phyloP scores from a whole-genome alignment of 30 jellyfish, hydroid and myxozoan genomes.

The Phacellophora camtschatica region DNA sequence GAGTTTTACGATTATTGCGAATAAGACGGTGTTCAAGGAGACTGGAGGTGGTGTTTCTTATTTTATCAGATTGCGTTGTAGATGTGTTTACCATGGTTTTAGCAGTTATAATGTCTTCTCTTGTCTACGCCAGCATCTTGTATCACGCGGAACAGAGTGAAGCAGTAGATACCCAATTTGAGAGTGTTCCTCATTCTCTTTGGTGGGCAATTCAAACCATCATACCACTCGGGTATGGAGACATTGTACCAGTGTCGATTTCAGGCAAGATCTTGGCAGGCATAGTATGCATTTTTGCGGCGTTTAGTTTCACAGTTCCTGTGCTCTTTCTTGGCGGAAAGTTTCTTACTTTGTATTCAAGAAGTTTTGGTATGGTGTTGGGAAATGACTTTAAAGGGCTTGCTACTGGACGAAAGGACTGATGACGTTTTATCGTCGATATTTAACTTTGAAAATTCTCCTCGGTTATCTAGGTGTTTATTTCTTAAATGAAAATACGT shows the following conservation, averaged over 20 bases:
- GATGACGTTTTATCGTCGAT: no score
- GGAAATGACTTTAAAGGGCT: constrained; percentile 28
- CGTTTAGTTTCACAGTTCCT: constrained; percentile 77
- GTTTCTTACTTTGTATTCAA: constrained; percentile 52
- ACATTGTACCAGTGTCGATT: constrained; percentile 68
- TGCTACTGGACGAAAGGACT: background rate
- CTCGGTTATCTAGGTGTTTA: no score
- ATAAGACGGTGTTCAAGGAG: constrained; percentile 56
- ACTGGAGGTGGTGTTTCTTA: constrained; percentile 47
- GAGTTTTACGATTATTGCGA: constrained; percentile 76
- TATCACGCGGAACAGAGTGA: constrained; percentile 58
- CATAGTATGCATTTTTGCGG: constrained; percentile 69
- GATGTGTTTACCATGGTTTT: constrained; percentile 62
- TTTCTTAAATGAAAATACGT: no score
- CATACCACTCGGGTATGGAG: constrained; percentile 83
- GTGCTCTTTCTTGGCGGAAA: constrained; percentile 70
- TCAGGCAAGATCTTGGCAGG: constrained; percentile 66
- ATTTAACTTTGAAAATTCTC: no score
- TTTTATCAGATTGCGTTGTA: constrained; percentile 51
- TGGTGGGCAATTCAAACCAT: constrained; percentile 91
- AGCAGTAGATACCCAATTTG: constrained; percentile 42
- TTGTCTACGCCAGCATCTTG: constrained; percentile 54
- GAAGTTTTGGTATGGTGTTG: constrained; percentile 36
- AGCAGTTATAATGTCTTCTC: constrained; percentile 41
- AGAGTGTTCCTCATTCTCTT: constrained; percentile 61